A percentile compares a stretch with the other conserved stretches of the same genome.
These are phyloP conservation scores for Drosophila nr. perissopoda DNA, from an alignment of 2,888 invertebrate genomes.

Conservation along the genomic window DNA sequence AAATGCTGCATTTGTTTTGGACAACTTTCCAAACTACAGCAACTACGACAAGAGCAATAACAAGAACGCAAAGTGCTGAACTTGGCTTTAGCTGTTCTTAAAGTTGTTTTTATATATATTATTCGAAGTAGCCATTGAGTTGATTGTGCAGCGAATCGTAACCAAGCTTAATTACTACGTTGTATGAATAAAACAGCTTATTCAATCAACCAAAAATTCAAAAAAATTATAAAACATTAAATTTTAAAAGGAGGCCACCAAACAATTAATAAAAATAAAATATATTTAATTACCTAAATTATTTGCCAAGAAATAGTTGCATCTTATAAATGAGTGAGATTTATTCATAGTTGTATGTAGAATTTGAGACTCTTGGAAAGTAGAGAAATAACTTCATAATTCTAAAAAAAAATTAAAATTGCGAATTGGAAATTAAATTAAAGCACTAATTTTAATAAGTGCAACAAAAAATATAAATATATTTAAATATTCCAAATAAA, in stretches of 20 bases:
- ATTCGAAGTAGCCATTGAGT: conserved; percentile 37
- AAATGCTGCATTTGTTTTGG: conserved; percentile 67
- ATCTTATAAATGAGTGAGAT: neutral
- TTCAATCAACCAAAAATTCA: neutral
- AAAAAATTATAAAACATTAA: neutral
- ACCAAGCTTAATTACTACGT: neutral
- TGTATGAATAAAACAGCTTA: neutral
- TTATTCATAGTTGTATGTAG: neutral
- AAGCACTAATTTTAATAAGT: neutral
- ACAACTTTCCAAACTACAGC: conserved; percentile 34
- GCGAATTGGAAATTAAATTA: neutral
- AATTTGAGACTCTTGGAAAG: neutral
- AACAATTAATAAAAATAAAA: neutral
- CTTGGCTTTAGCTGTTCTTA: conserved; percentile 28
- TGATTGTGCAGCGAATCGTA: conserved; percentile 37
- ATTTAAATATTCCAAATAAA: neutral
- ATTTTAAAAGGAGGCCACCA: neutral
- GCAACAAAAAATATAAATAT: neutral
- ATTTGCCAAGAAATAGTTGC: neutral
- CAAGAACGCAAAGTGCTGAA: conserved; percentile 32
- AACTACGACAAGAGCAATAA: conserved; percentile 1
- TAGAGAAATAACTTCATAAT: neutral
- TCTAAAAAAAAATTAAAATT: neutral
- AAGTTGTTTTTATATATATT: conserved; percentile 38
- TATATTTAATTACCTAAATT: neutral